A percentile compares a stretch with the other conserved stretches of the same genome.
Evolutionary conservation across 2,888 invertebrate genomes (phyloP).

Genomic region (Drosophila picticornis): DNA sequence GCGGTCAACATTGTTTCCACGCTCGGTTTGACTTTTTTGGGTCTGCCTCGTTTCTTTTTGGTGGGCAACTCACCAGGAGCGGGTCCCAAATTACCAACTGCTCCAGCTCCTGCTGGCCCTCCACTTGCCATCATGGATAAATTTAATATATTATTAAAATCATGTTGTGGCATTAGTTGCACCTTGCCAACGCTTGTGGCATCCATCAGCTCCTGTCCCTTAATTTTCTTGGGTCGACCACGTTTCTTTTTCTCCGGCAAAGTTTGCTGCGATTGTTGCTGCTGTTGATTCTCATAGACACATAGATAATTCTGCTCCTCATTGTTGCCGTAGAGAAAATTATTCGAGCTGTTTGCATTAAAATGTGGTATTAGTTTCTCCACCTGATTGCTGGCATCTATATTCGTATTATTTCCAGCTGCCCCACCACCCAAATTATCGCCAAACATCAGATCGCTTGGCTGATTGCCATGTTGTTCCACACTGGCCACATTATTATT

Average conservation of each 20-base stretch:
- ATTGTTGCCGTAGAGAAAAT: constrained; percentile 32
- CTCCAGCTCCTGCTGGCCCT: constrained; percentile 2
- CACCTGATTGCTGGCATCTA: constrained; percentile 23
- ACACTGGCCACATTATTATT: constrained; percentile 1
- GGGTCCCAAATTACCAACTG: constrained; percentile 11
- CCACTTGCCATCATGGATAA: constrained; percentile 68
- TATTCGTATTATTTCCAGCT: constrained; percentile 11
- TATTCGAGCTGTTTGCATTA: constrained; percentile 23
- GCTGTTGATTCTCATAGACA: constrained; percentile 44
- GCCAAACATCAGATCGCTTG: constrained; percentile 31
- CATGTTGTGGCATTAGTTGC: constrained; percentile 85
- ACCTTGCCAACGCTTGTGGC: constrained; percentile 86
- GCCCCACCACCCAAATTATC: constrained; percentile 20
- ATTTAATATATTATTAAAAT: constrained; percentile 80
- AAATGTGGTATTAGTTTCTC: constrained; percentile 46
- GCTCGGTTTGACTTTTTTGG: constrained; percentile 91
- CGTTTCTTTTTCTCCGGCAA: constrained; percentile 92
- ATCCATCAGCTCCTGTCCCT: constrained; percentile 85
- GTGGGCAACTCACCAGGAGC: constrained; percentile 88
- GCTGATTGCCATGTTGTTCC: constrained; percentile 29
- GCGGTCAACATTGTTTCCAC: constrained; percentile 53
- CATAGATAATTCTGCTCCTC: constrained; percentile 55
- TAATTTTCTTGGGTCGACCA: constrained; percentile 93
- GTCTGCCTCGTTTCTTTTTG: constrained; percentile 95
- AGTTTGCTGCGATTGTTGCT: constrained; percentile 83